These are phyloP conservation scores for Menura novaehollandiae DNA, from an alignment of 2,113 vertebrate species.

Conservation along the genomic window DNA sequence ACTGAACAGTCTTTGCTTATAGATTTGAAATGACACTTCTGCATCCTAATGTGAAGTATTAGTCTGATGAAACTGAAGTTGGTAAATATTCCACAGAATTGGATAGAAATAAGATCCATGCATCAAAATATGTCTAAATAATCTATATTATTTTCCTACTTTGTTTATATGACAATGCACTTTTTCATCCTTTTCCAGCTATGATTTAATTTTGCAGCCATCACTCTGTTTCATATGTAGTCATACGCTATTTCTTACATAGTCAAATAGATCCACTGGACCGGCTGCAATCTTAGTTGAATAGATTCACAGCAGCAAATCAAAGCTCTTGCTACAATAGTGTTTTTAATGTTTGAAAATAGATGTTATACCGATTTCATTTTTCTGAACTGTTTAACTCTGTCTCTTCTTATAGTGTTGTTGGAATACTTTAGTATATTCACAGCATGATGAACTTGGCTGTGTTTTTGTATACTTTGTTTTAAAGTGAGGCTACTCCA, in stretches of 20 bases:
- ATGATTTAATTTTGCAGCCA: background rate
- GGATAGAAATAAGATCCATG: background rate
- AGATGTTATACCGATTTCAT: background rate
- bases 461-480: background rate
- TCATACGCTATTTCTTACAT: accelerated
- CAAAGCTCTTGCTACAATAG: background rate
- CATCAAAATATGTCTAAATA: background rate
- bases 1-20: background rate
- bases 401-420: background rate
- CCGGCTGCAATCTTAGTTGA: background rate
- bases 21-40: background rate
- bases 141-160: background rate
- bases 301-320: background rate
- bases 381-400: constrained; percentile 28
- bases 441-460: background rate
- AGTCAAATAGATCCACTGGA: background rate
- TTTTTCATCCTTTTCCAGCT: background rate
- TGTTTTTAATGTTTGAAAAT: background rate
- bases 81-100: background rate
- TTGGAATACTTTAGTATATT: background rate
- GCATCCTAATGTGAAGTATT: background rate
- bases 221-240: background rate
- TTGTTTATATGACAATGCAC: background rate
- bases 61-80: background rate
- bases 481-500: background rate